Evolutionary conservation across 1,140 invertebrate species (phyloP).

Genomic region (Glossosoma conforme): DNA sequence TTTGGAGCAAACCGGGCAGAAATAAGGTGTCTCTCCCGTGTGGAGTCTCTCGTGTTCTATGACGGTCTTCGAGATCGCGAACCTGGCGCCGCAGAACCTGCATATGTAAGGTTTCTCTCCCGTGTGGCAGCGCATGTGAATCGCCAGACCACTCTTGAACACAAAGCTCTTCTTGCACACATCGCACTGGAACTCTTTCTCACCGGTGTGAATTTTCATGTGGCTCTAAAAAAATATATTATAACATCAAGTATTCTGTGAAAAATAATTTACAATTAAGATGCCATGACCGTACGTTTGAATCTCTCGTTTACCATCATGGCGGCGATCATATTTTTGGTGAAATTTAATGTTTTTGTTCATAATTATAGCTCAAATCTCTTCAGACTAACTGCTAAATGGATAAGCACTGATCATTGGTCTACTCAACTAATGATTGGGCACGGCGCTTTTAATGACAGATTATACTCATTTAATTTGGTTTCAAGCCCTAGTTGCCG

Average conservation of each 20-base stretch:
- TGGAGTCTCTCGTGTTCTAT: slow-evolving; percentile 55
- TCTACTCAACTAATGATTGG: too few species aligned
- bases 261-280: not conserved
- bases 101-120: slow-evolving; percentile 33
- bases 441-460: too few species aligned
- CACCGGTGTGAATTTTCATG: slow-evolving; percentile 44
- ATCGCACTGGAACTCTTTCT: slow-evolving; percentile 45
- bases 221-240: slow-evolving; percentile 32
- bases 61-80: slow-evolving; percentile 26
- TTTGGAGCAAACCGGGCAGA: slow-evolving; percentile 38
- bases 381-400: too few species aligned
- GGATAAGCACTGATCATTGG: too few species aligned
- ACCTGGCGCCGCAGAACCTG: slow-evolving; percentile 30
- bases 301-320: too few species aligned
- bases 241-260: not conserved
- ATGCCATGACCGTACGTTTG: too few species aligned
- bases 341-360: not conserved
- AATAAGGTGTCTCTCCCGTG: slow-evolving; percentile 56
- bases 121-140: slow-evolving; percentile 26
- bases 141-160: slow-evolving; percentile 30
- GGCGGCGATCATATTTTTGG: not conserved
- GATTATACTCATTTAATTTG: too few species aligned
- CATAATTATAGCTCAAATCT: not conserved
- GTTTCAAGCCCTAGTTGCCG: too few species aligned
- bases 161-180: slow-evolving; percentile 38